phyloP scores from a whole-genome alignment of 2,888 invertebrate genomes.

The Pseudococcus longispinus region DNA sequence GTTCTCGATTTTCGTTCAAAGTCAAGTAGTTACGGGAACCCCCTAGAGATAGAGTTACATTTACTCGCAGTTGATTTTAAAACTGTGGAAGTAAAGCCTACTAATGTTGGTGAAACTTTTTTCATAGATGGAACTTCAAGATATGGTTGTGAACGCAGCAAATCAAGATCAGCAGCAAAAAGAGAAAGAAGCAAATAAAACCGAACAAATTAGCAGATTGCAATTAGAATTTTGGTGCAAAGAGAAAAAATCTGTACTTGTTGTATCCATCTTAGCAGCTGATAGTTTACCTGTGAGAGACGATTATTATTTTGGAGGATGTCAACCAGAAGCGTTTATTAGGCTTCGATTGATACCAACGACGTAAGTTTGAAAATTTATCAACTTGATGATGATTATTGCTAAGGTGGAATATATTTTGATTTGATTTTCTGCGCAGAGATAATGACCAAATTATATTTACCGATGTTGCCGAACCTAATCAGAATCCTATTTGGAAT shows the following conservation, averaged over 20 bases:
- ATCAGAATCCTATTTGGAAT: slow-evolving; percentile 91
- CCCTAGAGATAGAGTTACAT: background rate
- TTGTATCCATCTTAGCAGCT: slow-evolving; percentile 84
- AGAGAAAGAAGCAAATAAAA: slow-evolving; percentile 30
- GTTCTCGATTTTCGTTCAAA: background rate
- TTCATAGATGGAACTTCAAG: slow-evolving; percentile 51
- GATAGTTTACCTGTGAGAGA: slow-evolving; percentile 83
- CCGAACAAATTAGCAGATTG: slow-evolving; percentile 70
- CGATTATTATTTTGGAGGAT: slow-evolving; percentile 78
- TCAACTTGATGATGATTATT: no score
- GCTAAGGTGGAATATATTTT: no score
- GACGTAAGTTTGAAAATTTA: slow-evolving; percentile 69
- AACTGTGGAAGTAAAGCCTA: no score
- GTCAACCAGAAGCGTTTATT: slow-evolving; percentile 83
- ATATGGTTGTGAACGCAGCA: slow-evolving; percentile 38
- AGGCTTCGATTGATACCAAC: slow-evolving; percentile 81
- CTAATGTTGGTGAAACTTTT: background rate
- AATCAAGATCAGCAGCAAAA: slow-evolving; percentile 44
- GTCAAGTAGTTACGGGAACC: background rate
- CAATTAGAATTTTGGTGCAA: slow-evolving; percentile 91
- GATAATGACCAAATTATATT: slow-evolving; percentile 78
- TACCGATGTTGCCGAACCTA: slow-evolving; percentile 85
- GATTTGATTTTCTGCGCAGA: slow-evolving; percentile 64
- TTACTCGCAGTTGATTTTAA: background rate
- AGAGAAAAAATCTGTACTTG: slow-evolving; percentile 80